Evolutionary conservation across 1,140 invertebrate genomes (phyloP).

Genomic region (Macrocentrus cingulum): DNA sequence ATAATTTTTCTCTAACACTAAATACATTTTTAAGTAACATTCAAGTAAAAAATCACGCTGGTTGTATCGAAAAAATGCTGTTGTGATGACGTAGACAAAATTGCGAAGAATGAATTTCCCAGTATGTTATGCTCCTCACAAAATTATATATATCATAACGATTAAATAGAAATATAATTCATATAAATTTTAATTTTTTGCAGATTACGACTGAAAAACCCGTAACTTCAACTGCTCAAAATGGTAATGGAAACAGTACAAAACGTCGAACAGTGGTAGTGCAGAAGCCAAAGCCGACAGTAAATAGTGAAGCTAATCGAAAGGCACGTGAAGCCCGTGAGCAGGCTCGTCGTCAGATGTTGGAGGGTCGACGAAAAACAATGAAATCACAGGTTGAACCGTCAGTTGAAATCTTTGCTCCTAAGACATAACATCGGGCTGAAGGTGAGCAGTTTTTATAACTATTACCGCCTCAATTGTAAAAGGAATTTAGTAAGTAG

Average conservation of each 20-base stretch:
- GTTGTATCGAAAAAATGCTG: no score
- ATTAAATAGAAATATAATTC: slow-evolving; percentile 6
- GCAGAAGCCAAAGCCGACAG: slow-evolving; percentile 55
- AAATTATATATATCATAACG: no score
- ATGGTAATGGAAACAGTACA: slow-evolving; percentile 40
- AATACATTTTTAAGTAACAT: no score
- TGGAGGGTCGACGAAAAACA: slow-evolving; percentile 74
- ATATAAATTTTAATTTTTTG: slow-evolving; percentile 19
- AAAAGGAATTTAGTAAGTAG: slow-evolving; percentile 15
- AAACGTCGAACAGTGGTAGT: slow-evolving; percentile 43
- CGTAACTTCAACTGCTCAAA: slow-evolving; percentile 32
- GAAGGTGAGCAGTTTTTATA: not conserved
- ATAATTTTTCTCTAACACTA: no score
- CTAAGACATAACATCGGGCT: slow-evolving; percentile 57
- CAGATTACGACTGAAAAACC: slow-evolving; percentile 39
- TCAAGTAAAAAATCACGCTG: no score
- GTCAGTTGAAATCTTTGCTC: slow-evolving; percentile 65
- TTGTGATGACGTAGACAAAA: no score
- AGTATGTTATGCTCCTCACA: no score
- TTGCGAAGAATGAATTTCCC: no score
- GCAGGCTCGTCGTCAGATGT: slow-evolving; percentile 75
- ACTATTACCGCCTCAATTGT: slow-evolving; percentile 16
- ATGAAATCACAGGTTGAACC: slow-evolving; percentile 60
- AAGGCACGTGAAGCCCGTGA: slow-evolving; percentile 69
- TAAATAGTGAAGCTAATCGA: slow-evolving; percentile 55